phyloP scores from a whole-genome alignment of 2,888 invertebrate genomes.

The Agelastica alni region DNA sequence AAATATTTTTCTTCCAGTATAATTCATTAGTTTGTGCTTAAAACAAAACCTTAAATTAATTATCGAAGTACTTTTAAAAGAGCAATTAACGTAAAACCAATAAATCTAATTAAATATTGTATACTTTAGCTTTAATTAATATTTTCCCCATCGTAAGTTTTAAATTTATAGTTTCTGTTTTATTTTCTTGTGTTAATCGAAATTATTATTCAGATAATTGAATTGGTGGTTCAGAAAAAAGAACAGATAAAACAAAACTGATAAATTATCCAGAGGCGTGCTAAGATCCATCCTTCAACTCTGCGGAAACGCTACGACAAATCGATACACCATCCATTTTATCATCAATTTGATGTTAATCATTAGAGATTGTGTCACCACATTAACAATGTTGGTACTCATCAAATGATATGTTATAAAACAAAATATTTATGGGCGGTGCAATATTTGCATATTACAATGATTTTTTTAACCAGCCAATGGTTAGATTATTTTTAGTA shows the following conservation, averaged over 20 bases:
- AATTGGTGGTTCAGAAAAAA: neutral
- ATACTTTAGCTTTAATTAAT: conserved; percentile 15
- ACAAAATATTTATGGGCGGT: too few species aligned
- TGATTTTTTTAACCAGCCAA: too few species aligned
- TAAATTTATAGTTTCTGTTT: conserved; percentile 15
- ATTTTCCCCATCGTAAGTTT: conserved; percentile 12
- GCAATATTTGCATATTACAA: too few species aligned
- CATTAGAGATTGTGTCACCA: too few species aligned
- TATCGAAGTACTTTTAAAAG: conserved; percentile 1
- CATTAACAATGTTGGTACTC: too few species aligned
- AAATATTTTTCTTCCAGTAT: conserved; percentile 8
- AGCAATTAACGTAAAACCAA: conserved; percentile 11
- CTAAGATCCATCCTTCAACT: too few species aligned
- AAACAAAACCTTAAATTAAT: conserved; percentile 28
- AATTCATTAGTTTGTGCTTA: conserved; percentile 30
- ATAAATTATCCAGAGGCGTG: neutral
- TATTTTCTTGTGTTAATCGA: neutral
- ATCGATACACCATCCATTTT: too few species aligned
- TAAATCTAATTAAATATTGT: conserved; percentile 20
- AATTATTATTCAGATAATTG: neutral
- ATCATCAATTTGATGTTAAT: too few species aligned
- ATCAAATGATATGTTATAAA: too few species aligned
- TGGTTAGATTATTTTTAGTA: too few species aligned
- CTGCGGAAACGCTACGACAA: too few species aligned
- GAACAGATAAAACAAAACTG: neutral